Conservation (phyloP, 2,888 invertebrate species). For the Brachypalpus laphriformis region DNA sequence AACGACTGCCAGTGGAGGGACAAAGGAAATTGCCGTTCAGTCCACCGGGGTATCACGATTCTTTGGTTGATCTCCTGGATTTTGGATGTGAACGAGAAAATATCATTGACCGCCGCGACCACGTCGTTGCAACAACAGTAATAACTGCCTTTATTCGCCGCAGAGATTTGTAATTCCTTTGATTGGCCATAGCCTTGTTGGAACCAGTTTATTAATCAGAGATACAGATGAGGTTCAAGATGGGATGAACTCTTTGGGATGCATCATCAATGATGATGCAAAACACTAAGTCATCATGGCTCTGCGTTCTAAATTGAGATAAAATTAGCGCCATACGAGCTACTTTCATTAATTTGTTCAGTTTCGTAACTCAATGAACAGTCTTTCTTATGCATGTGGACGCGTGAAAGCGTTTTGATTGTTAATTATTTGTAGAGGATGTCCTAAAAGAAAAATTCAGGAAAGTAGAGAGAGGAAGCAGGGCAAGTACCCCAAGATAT, state of each 20-base stretch:
- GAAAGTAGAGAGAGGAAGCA: too few species aligned
- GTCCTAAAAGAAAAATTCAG: too few species aligned
- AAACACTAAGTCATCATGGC: too few species aligned
- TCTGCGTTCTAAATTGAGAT: too few species aligned
- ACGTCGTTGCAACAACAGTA: neutral
- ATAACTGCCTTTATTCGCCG: conserved; percentile 20
- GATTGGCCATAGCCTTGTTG: neutral
- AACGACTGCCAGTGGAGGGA: conserved; percentile 5
- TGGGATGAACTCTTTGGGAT: neutral
- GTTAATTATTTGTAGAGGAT: too few species aligned
- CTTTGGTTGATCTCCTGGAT: conserved; percentile 43
- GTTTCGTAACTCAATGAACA: too few species aligned
- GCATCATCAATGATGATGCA: neutral
- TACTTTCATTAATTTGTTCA: too few species aligned
- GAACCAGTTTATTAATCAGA: conserved; percentile 37
- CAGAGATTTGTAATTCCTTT: neutral
- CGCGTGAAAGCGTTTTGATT: too few species aligned
- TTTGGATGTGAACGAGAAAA: neutral
- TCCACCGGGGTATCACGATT: conserved; percentile 55
- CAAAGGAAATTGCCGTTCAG: conserved; percentile 54
- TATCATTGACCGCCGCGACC: conserved; percentile 13
- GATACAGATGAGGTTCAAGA: neutral
- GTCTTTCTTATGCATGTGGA: too few species aligned
- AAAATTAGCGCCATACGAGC: too few species aligned
- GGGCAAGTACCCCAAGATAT: too few species aligned